Base-by-base conservation (phyloP, 1,140 invertebrate species). In the Leptonema lineaticorne region DNA sequence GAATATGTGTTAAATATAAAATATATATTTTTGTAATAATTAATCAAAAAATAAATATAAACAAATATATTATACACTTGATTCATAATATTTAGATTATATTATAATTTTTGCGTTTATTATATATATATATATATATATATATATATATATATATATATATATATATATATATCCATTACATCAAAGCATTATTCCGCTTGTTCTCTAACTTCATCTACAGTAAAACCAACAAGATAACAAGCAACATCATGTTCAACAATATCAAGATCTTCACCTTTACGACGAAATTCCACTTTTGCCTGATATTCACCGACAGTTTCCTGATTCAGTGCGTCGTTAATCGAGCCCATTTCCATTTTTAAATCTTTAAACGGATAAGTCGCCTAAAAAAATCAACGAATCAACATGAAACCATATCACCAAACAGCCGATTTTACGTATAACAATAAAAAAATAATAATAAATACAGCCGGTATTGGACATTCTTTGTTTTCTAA, bases 401-500 rank as follows among this genome's bases (percentile, higher is more conserved):
- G 2, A 22, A 45, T 60, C 67, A 53, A 70, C 70, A 63, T n/a
- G 45, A 37, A 6, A 9, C 46, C n/a, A 20, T 2, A 22, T n/a
- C 3, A 1, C 28, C 11, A 2, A 59, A 4, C 1, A 14, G 22
- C 24, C 2, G 11, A 48, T 58, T 28, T 28, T 5, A 27, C 9
- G 4, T 29, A 27, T 14, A 57, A 28, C 6, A 29, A 24, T 58
- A 28, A 29, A 59, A 22, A 22, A n/a, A 22, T 2, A 59, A 33
- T 57, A 3, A 22, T 22, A 57, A 62, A 71, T 75, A 79, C 78
- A 62, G 69, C 67, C 30, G 66, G 45, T 60, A 80, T 70, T 14
- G 79, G 78, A 63, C 79, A 81, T 4, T 63, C 37, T 0, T 66
- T 63, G 0, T 1, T 1, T 2, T 71, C 70, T 14, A 78, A 68